Evolutionary conservation across 1,140 invertebrate genomes (phyloP).

Genomic region (Palaemon carinicauda): DNA sequence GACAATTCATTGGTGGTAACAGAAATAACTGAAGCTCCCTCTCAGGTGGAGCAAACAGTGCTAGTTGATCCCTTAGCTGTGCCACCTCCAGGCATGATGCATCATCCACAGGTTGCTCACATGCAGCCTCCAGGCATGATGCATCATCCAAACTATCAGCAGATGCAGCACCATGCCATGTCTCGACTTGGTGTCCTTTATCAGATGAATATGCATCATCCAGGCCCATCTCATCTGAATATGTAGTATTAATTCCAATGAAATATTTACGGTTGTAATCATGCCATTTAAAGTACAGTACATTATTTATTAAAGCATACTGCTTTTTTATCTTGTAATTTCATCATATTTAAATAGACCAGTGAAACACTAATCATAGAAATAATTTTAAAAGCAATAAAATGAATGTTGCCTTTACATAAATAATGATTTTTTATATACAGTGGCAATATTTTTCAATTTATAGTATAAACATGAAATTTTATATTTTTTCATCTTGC

Average conservation of each 20-base stretch:
- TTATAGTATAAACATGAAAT: too few species aligned
- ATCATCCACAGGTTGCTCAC: conserved; percentile 49
- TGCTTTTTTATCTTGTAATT: too few species aligned
- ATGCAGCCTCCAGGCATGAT: conserved; percentile 49
- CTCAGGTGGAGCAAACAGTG: conserved; percentile 50
- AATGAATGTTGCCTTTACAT: too few species aligned
- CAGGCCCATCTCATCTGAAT: conserved; percentile 48
- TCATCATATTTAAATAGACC: too few species aligned
- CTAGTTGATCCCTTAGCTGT: conserved; percentile 46
- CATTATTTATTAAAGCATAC: too few species aligned
- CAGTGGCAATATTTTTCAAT: too few species aligned
- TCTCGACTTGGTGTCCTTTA: conserved; percentile 50
- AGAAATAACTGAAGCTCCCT: conserved; percentile 55
- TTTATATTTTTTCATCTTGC: background rate
- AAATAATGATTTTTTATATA: too few species aligned
- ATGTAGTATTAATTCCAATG: conserved; percentile 17
- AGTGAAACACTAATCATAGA: too few species aligned
- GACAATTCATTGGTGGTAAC: conserved; percentile 59
- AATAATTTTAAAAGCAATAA: too few species aligned
- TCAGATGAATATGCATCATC: conserved; percentile 52
- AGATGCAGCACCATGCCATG: conserved; percentile 53
- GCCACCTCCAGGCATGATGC: conserved; percentile 50
- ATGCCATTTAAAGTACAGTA: too few species aligned
- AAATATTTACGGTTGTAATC: too few species aligned
- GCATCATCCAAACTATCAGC: conserved; percentile 52